Base-by-base conservation (phyloP, 1,140 invertebrate genomes). In the Heterodera schachtii region DNA sequence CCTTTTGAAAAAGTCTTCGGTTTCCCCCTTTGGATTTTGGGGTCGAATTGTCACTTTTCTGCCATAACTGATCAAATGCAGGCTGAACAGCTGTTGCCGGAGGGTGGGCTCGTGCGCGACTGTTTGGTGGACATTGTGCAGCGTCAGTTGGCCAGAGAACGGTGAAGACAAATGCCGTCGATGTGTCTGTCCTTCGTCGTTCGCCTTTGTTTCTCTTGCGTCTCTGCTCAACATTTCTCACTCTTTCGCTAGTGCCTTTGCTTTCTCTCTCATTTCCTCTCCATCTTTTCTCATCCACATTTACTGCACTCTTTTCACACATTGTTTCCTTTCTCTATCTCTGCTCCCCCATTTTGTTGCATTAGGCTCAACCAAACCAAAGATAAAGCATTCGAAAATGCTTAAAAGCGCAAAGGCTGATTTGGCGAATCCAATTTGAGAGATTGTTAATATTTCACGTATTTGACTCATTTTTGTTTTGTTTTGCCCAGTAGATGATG, bases 81-180 rank as follows among this genome's bases (percentile, higher is more conserved):
- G 74, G 79, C 69, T 41, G 43, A 80, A 16, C 47, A 81, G 49
- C 79, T 79, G 19, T 75, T 84, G 64, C 83, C 83, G 46, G 57
- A 76, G 47, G 44, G 60, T 19, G 73, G 71, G 41, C 64, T n/a
- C 21, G 71, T 83, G 57, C 78, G 83, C 43, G 83, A 84, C 73
- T 84, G 83, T 57, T 49, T 84, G 49, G 78, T 81, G 6, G 78
- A 84, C 71, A 69, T 82, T 75, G 82, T 82, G 21, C 70, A 74
- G 41, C 66, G 71, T n/a, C 83, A 84, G 46, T 78, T 84, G 71
- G 77, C 71, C 41, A 80, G 83, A 57, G 77, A 84, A 67, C 52
- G 70, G 47, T 84, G 69, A 71, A 64, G 57, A 31, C 31, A 31
- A 31, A 0, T 19, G 57, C 13, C 11, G 13, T 19, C 13, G 19